phyloP scores from a whole-genome alignment of 2,113 vertebrate species.

The Mixornis gularis region DNA sequence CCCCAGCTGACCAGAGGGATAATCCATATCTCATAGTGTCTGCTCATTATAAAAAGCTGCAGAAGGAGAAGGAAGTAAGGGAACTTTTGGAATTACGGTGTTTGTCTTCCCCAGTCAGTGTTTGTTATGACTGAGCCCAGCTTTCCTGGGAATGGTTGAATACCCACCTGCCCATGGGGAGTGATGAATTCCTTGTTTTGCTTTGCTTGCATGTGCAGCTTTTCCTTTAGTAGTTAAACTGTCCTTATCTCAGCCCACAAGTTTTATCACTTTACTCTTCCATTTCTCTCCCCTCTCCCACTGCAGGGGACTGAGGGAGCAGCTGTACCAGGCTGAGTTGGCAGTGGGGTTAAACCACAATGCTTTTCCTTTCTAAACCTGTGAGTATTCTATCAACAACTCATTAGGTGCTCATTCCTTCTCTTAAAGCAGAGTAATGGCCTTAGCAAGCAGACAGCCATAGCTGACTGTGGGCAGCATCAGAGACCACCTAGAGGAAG shows the following conservation, averaged over 20 bases:
- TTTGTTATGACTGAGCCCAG: not conserved
- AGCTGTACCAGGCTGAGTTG: not conserved
- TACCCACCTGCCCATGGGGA: not conserved
- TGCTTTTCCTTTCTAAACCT: not conserved
- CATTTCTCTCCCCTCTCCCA: not conserved
- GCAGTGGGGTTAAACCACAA: not conserved
- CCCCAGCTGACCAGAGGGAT: not conserved
- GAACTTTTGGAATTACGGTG: accelerated
- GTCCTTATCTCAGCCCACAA: not conserved
- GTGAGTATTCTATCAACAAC: not conserved
- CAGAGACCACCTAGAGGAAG: not conserved
- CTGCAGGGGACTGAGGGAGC: not conserved
- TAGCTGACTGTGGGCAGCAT: not conserved
- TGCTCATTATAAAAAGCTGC: not conserved
- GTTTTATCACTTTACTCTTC: not conserved
- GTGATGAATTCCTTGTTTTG: not conserved
- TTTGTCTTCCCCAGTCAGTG: not conserved
- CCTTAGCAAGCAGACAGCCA: accelerated
- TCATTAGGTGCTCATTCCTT: not conserved
- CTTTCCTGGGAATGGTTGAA: not conserved
- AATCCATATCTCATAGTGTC: not conserved
- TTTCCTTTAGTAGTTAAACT: not conserved
- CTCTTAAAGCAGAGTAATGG: not conserved
- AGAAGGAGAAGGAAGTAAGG: not conserved
- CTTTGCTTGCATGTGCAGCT: not conserved